phyloP scores from a whole-genome alignment of 2,888 invertebrate genomes.

The Melinaea menophilus region DNA sequence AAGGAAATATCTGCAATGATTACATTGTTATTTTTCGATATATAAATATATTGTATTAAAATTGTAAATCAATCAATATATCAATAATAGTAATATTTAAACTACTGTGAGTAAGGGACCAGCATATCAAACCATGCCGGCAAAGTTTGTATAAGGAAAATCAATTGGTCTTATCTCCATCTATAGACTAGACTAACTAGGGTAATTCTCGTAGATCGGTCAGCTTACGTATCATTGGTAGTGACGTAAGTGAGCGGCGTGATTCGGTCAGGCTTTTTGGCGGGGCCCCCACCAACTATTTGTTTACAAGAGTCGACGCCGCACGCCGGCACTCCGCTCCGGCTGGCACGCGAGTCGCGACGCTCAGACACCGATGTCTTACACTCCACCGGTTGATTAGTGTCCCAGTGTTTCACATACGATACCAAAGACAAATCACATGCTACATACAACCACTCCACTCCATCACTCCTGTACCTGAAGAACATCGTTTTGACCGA shows the following conservation, averaged over 20 bases:
- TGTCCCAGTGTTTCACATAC: conserved; percentile 32
- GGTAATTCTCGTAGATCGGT: conserved; percentile 31
- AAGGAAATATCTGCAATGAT: too few relatives aligned
- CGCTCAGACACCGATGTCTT: conserved; percentile 46
- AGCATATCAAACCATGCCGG: too few relatives aligned
- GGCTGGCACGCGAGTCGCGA: conserved; percentile 65
- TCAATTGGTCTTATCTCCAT: conserved; percentile 12
- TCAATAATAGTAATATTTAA: too few relatives aligned
- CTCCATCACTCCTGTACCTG: conserved; percentile 12
- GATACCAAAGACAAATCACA: conserved; percentile 9
- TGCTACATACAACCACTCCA: conserved; percentile 10
- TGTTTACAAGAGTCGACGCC: conserved; percentile 71
- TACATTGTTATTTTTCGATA: too few relatives aligned
- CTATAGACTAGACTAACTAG: conserved; percentile 11
- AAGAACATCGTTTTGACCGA: conserved; percentile 43
- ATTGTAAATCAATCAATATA: too few relatives aligned
- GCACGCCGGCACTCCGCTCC: conserved; percentile 69
- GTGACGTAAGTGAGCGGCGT: conserved; percentile 73
- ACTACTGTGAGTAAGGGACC: too few relatives aligned
- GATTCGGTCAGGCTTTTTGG: conserved; percentile 70
- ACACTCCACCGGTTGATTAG: conserved; percentile 45
- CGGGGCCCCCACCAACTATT: conserved; percentile 74
- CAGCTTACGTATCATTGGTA: conserved; percentile 40
- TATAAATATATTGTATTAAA: too few relatives aligned
- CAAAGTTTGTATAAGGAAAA: too few relatives aligned